Conservation (phyloP, 2,113 vertebrate genomes). For the Malurus melanocephalus region DNA sequence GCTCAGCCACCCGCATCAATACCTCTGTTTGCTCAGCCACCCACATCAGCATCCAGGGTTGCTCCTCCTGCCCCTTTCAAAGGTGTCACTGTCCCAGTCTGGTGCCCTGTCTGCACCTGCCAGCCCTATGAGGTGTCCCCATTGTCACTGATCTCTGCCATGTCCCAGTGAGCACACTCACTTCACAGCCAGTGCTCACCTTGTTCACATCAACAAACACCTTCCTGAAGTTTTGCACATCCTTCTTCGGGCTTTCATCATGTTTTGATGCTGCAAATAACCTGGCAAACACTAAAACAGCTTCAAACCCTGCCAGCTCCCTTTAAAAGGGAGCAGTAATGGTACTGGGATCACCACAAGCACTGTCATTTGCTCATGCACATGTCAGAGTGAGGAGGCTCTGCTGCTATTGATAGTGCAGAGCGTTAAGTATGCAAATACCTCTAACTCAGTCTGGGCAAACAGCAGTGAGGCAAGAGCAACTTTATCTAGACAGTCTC, state of each 20-base stretch:
- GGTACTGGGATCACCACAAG: not conserved
- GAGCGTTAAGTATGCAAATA: not conserved
- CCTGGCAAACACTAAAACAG: not conserved
- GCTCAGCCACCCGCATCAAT: rapidly evolving
- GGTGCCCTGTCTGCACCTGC: not conserved
- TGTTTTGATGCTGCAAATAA: not conserved
- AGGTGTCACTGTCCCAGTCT: rapidly evolving
- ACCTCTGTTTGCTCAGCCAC: not conserved
- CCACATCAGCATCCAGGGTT: not conserved
- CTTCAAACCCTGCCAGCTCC: not conserved
- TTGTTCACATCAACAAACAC: rapidly evolving
- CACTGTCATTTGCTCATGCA: not conserved
- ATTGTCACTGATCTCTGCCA: not conserved
- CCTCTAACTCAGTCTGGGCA: not conserved
- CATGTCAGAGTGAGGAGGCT: rapidly evolving
- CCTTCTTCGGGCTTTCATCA: not conserved
- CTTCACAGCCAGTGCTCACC: not conserved
- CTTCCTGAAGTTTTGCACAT: not conserved
- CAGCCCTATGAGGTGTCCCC: not conserved
- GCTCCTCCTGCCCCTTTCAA: not conserved
- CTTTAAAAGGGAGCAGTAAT: not conserved
- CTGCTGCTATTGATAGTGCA: not conserved
- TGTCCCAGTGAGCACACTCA: not conserved
- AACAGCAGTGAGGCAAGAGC: not conserved
- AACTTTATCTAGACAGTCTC: not conserved